Percentiles rank a stretch among this genome's conserved stretches.
These are phyloP conservation scores for Drosophila virilis DNA, from an alignment of 1,140 invertebrate species.

Conservation along the genomic window DNA sequence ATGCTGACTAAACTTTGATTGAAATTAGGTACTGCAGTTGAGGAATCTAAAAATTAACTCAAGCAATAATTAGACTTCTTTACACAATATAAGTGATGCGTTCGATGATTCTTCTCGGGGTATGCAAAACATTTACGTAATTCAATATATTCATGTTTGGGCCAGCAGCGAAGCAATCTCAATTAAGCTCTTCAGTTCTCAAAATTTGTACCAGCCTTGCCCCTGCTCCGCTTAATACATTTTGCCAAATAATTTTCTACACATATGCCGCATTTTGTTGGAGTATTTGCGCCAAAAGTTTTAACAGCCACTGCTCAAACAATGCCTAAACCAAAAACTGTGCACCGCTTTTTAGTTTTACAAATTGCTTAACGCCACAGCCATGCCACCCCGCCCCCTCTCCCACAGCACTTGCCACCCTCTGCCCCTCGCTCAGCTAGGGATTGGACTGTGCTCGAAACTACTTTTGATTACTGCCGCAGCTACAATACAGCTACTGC, in stretches of 20 bases:
- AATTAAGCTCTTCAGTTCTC: constrained; percentile 24
- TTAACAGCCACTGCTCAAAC: constrained; percentile 53
- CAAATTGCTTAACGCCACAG: constrained; percentile 41
- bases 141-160: background rate
- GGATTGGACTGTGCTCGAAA: constrained; percentile 46
- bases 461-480: constrained; percentile 79
- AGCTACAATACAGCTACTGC: constrained; percentile 53
- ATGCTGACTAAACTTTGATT: background rate
- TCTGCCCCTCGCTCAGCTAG: constrained; percentile 10
- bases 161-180: constrained; percentile 4
- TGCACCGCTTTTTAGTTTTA: constrained; percentile 55
- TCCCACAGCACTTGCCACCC: background rate
- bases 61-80: too few species aligned
- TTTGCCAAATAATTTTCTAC: constrained; percentile 41
- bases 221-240: constrained; percentile 7
- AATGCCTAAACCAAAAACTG: constrained; percentile 53
- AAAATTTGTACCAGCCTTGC: background rate
- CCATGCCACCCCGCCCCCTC: background rate
- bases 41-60: too few species aligned
- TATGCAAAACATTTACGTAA: background rate
- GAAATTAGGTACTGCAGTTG: too few species aligned
- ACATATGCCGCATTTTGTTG: constrained; percentile 45
- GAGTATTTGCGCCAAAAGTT: constrained; percentile 67
- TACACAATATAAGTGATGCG: too few species aligned
- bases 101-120: too few species aligned